Evolutionary conservation across 2,113 vertebrate genomes (phyloP).

Genomic region (Callaeas wilsoni): DNA sequence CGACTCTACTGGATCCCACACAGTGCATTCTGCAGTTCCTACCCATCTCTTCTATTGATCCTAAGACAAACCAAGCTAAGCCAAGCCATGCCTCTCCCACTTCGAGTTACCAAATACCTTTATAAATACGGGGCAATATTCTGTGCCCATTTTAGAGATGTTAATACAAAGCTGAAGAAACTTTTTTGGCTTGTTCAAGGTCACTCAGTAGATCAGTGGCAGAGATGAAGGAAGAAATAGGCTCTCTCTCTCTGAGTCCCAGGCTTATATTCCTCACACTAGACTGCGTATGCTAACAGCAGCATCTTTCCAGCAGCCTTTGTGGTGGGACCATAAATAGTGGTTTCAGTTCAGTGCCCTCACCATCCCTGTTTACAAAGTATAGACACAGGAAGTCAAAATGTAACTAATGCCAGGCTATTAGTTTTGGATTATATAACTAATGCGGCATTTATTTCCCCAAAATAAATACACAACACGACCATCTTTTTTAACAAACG

Average conservation of each 20-base stretch:
- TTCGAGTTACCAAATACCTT: neutral
- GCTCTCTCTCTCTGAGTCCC: rapidly evolving
- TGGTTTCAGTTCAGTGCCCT: neutral
- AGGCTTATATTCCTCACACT: neutral
- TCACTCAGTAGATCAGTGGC: neutral
- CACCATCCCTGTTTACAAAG: neutral
- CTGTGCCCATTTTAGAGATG: neutral
- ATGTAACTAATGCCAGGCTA: neutral
- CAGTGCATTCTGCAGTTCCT: neutral
- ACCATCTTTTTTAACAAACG: neutral
- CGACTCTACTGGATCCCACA: neutral
- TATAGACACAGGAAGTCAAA: neutral
- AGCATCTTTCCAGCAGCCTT: neutral
- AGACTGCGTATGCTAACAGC: neutral
- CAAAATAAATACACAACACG: neutral
- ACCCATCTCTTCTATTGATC: neutral
- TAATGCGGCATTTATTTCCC: neutral
- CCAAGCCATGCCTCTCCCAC: neutral
- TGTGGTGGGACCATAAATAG: neutral
- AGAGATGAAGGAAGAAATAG: neutral
- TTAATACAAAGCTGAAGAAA: neutral
- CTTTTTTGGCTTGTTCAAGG: neutral
- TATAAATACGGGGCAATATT: neutral
- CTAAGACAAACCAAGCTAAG: neutral
- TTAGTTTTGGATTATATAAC: neutral